phyloP scores from a whole-genome alignment of 2,888 invertebrate genomes.

The Platycheirus albimanus region DNA sequence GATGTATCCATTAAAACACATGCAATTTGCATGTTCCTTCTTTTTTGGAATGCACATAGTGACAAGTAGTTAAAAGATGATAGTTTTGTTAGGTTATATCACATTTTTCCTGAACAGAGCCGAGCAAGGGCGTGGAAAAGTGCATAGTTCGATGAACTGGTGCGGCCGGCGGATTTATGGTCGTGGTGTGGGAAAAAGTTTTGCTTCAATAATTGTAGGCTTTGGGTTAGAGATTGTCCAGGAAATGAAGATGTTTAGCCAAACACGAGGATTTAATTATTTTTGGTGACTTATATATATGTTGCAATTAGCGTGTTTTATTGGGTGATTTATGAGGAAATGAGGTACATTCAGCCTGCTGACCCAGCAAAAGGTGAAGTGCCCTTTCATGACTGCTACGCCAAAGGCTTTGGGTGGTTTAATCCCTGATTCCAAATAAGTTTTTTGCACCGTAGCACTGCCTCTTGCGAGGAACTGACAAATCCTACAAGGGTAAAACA shows the following conservation, averaged over 20 bases:
- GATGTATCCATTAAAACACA: conserved; percentile 49
- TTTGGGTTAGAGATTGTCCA: not conserved
- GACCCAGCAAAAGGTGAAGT: too few relatives aligned
- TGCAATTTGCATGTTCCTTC: conserved; percentile 68
- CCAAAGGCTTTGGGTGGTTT: too few relatives aligned
- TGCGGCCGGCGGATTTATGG: not conserved
- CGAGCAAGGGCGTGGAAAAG: conserved; percentile 22
- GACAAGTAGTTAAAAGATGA: conserved; percentile 63
- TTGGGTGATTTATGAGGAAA: too few relatives aligned
- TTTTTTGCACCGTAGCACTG: too few relatives aligned
- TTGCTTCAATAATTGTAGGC: not conserved
- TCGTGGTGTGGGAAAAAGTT: conserved; percentile 22
- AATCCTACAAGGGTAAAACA: too few relatives aligned
- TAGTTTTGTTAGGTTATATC: conserved; percentile 41
- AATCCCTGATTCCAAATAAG: too few relatives aligned
- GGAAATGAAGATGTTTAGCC: conserved; percentile 17
- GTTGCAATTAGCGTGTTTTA: too few relatives aligned
- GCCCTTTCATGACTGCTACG: too few relatives aligned
- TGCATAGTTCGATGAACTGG: conserved; percentile 53
- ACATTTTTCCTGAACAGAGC: not conserved
- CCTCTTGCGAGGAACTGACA: too few relatives aligned
- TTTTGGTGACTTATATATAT: too few relatives aligned
- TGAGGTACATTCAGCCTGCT: too few relatives aligned
- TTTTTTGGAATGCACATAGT: conserved; percentile 44
- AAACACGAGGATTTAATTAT: too few relatives aligned